Evolutionary conservation across 2,888 invertebrate species (phyloP).

Genomic region (Tenthredo amoena): DNA sequence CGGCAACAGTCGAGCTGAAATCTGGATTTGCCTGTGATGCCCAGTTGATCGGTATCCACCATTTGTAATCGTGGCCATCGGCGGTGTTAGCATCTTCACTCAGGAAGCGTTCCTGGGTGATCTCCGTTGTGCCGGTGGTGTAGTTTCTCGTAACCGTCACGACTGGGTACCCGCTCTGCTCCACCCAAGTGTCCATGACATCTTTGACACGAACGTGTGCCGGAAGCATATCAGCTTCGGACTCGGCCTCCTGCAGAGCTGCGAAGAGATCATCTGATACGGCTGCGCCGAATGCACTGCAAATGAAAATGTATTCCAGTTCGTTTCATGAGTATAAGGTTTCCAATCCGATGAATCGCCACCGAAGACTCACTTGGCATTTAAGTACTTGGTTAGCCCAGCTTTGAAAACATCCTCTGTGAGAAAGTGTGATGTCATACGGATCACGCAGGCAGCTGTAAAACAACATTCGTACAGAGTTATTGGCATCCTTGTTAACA

Average conservation of each 20-base stretch:
- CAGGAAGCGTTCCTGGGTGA: constrained; percentile 60
- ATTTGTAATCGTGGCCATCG: constrained; percentile 58
- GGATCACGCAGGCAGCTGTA: constrained; percentile 78
- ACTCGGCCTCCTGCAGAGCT: constrained; percentile 69
- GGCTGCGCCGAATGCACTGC: constrained; percentile 75
- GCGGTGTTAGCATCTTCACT: constrained; percentile 48
- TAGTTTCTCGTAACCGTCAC: constrained; percentile 71
- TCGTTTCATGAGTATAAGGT: neutral
- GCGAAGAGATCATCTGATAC: constrained; percentile 75
- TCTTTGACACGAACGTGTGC: constrained; percentile 61
- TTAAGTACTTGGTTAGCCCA: constrained; percentile 79
- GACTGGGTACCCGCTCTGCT: constrained; percentile 77
- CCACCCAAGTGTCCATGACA: constrained; percentile 76
- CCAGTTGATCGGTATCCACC: constrained; percentile 73
- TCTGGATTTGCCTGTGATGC: constrained; percentile 60
- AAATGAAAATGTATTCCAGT: constrained; percentile 30
- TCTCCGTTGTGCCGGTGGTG: constrained; percentile 56
- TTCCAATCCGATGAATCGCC: neutral
- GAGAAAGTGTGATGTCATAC: constrained; percentile 81
- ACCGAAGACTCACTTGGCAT: constrained; percentile 73
- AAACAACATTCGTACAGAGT: constrained; percentile 31
- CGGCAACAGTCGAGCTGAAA: constrained; percentile 56
- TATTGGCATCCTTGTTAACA: neutral
- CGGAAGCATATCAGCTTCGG: constrained; percentile 68
- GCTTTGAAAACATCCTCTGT: constrained; percentile 80